These are phyloP conservation scores for Nothoprocta pentlandii DNA, from an alignment of 2,113 vertebrate species.

Conservation along the genomic window DNA sequence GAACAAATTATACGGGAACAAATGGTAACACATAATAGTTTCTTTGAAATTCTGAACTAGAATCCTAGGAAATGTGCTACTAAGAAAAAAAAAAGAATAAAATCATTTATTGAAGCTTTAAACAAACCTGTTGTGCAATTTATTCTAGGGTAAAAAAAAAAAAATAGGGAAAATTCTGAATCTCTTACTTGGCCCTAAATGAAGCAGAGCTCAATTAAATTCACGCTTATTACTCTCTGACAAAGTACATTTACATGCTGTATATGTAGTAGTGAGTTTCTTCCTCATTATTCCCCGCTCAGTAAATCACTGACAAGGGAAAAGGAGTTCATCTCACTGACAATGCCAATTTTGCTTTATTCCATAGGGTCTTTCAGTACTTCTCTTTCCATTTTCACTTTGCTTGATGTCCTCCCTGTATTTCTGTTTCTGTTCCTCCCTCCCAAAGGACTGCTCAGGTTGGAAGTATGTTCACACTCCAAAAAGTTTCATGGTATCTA, in stretches of 20 bases:
- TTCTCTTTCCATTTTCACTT: background rate
- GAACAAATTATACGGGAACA: background rate
- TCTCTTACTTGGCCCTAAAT: background rate
- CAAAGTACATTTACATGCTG: background rate
- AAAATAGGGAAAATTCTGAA: background rate
- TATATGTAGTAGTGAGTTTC: background rate
- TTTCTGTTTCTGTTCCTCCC: background rate
- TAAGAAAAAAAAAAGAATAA: background rate
- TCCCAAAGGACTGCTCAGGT: background rate
- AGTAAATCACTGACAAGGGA: background rate
- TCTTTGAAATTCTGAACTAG: background rate
- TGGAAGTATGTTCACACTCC: background rate
- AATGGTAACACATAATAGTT: background rate
- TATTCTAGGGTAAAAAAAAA: slow-evolving; percentile 6
- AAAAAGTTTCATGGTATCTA: background rate
- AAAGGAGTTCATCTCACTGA: background rate
- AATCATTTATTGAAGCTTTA: background rate
- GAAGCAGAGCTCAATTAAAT: background rate
- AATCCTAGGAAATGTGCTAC: background rate
- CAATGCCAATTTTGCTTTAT: background rate
- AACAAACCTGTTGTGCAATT: background rate
- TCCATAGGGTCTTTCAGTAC: background rate
- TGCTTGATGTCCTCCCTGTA: background rate
- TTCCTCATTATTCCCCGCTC: background rate
- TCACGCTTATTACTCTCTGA: background rate